These are phyloP conservation scores for Megaustenia siamemsis DNA, from an alignment of 2,888 invertebrate species.

Conservation along the genomic window DNA sequence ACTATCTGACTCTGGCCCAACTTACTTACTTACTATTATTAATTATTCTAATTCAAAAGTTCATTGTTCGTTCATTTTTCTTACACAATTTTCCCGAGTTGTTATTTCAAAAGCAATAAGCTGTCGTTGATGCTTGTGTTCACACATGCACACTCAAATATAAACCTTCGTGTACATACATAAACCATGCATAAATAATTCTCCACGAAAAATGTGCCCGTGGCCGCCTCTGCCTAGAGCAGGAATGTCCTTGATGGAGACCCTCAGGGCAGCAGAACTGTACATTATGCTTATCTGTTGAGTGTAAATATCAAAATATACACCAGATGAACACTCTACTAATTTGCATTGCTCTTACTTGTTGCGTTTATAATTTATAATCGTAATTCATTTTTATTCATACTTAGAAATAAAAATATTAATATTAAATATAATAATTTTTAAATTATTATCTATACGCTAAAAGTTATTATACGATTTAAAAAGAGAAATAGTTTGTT, in stretches of 20 bases:
- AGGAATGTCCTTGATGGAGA: not conserved
- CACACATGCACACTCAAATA: too few species aligned
- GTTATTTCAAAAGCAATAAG: too few species aligned
- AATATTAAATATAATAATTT: not conserved
- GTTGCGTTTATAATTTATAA: not conserved
- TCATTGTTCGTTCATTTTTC: too few species aligned
- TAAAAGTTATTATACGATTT: too few species aligned
- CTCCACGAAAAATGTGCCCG: not conserved
- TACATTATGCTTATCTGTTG: not conserved
- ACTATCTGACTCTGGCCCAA: too few species aligned
- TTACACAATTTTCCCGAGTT: too few species aligned
- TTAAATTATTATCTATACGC: not conserved
- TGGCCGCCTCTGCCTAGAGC: not conserved
- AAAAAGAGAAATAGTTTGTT: not conserved
- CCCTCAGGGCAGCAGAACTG: not conserved
- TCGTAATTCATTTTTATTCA: not conserved
- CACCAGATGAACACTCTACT: not conserved
- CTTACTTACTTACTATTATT: too few species aligned
- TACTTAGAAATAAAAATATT: not conserved
- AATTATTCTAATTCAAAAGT: too few species aligned
- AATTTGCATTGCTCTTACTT: not conserved
- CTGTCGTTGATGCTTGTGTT: too few species aligned
- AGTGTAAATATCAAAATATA: slow-evolving; percentile 35
- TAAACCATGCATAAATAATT: not conserved
- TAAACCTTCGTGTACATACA: not conserved